These are phyloP conservation scores for Vicugna pacos DNA, from an alignment of 2,113 vertebrate species.

Conservation along the genomic window DNA sequence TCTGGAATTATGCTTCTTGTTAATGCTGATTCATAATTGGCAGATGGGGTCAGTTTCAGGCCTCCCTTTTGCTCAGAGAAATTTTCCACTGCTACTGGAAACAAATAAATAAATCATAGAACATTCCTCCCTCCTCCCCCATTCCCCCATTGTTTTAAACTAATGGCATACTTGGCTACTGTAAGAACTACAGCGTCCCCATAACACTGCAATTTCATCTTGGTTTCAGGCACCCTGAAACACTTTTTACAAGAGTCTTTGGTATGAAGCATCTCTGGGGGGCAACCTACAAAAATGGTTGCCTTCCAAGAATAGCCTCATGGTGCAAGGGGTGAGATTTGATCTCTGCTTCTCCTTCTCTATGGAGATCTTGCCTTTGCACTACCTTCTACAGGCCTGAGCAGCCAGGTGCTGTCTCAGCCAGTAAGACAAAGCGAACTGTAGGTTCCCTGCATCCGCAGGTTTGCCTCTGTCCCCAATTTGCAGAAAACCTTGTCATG, in stretches of 20 bases:
- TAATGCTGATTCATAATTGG: slow-evolving; percentile 87
- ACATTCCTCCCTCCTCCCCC: slow-evolving; percentile 82
- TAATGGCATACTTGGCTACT: slow-evolving; percentile 90
- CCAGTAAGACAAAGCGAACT: slow-evolving; percentile 76
- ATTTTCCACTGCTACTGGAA: slow-evolving; percentile 88
- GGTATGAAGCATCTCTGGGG: slow-evolving; percentile 83
- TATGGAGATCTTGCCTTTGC: not conserved
- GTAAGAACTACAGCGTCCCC: slow-evolving; percentile 85
- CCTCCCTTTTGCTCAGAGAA: slow-evolving; percentile 82
- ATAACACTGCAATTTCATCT: slow-evolving; percentile 87
- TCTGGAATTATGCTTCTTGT: slow-evolving; percentile 82
- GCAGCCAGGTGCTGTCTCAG: slow-evolving; percentile 57
- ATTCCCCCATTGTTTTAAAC: slow-evolving; percentile 85
- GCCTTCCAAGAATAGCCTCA: slow-evolving; percentile 87
- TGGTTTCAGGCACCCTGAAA: slow-evolving; percentile 85
- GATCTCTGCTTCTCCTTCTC: slow-evolving; percentile 14
- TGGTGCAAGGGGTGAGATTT: slow-evolving; percentile 72
- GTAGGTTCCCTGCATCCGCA: slow-evolving; percentile 52
- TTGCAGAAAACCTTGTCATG: slow-evolving; percentile 78
- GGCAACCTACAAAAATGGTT: slow-evolving; percentile 84
- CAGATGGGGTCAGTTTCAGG: slow-evolving; percentile 84
- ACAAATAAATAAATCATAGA: slow-evolving; percentile 88
- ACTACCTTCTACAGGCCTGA: slow-evolving; percentile 30
- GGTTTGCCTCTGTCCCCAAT: slow-evolving; percentile 76
- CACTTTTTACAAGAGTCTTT: slow-evolving; percentile 86